A percentile compares a stretch with the other conserved stretches of the same genome.
Conservation (phyloP, 2,113 vertebrate genomes). For the Scopus umbretta region DNA sequence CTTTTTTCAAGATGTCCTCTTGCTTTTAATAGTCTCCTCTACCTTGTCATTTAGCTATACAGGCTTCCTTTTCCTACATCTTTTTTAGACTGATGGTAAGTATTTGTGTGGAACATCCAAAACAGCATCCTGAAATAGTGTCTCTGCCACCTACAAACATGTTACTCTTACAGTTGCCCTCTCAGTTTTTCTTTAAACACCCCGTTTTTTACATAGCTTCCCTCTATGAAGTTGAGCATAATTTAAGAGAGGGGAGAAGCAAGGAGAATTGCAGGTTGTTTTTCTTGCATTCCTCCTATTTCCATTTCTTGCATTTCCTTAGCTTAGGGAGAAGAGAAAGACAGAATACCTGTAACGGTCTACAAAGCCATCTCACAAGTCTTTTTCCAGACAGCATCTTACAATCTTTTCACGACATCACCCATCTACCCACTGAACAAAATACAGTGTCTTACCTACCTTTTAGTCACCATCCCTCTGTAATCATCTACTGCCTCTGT, state of each 20-base stretch:
- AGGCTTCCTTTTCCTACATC: neutral
- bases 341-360: neutral
- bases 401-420: neutral
- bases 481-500: neutral
- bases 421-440: neutral
- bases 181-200: neutral
- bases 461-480: conserved; percentile 47
- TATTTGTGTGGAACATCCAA: neutral
- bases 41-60: neutral
- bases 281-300: neutral
- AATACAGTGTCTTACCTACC: neutral
- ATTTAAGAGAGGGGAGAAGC: neutral
- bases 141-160: neutral
- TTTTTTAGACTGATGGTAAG: neutral
- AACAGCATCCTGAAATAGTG: neutral
- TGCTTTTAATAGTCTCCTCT: neutral
- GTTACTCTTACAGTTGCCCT: neutral
- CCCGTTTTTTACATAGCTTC: neutral
- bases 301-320: neutral
- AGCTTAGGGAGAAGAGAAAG: neutral
- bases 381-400: neutral
- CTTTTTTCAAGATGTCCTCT: neutral
- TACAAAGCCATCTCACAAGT: neutral
- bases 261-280: neutral
- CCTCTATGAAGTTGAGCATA: neutral